Evolutionary conservation across 2,113 vertebrate species (phyloP).

Genomic region (Eubucco bourcierii): DNA sequence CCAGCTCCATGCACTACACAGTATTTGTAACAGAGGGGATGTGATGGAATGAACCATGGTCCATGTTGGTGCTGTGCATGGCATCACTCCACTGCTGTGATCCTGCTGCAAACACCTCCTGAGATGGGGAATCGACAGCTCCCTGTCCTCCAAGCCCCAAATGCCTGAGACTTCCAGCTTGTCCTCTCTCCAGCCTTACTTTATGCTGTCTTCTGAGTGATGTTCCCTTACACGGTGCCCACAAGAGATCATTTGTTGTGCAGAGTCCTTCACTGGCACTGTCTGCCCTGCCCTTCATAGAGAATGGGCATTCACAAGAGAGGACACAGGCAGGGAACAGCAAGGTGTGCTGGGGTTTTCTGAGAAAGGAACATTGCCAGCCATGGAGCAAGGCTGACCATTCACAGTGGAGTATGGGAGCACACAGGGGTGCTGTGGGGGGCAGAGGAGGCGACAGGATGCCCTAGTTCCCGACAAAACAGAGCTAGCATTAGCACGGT

Average conservation of each 20-base stretch:
- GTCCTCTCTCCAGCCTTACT: background rate
- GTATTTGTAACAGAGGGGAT: background rate
- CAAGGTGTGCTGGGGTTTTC: background rate
- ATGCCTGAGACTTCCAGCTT: background rate
- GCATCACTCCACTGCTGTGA: background rate
- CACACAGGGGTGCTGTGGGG: background rate
- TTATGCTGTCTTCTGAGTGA: background rate
- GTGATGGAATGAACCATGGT: background rate
- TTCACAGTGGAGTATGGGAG: rapidly evolving
- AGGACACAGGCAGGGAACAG: rapidly evolving
- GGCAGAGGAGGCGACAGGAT: background rate
- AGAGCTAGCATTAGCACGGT: rapidly evolving
- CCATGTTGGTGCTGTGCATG: rapidly evolving
- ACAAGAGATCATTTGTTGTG: background rate
- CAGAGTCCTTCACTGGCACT: background rate
- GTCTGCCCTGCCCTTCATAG: rapidly evolving
- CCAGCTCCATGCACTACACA: rapidly evolving
- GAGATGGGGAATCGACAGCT: background rate
- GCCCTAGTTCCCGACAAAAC: background rate
- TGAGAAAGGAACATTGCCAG: background rate
- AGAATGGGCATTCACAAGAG: rapidly evolving
- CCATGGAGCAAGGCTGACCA: rapidly evolving
- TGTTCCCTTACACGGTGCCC: background rate
- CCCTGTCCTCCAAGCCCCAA: rapidly evolving
- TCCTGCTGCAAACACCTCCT: background rate